Evolutionary conservation across 2,888 invertebrate genomes (phyloP).

Genomic region (Sminthurinus aureus): DNA sequence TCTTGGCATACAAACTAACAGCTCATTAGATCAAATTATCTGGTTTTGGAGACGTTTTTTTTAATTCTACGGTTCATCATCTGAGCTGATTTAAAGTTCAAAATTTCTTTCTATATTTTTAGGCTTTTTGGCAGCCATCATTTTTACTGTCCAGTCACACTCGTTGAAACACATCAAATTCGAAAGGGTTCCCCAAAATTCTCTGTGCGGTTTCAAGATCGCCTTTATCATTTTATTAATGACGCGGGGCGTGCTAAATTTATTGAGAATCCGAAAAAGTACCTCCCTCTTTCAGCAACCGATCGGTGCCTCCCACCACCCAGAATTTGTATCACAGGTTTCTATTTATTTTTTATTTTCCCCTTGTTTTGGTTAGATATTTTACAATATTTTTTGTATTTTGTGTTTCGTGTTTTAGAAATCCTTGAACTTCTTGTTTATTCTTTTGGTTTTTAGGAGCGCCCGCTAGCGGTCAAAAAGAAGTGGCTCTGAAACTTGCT

Average conservation of each 20-base stretch:
- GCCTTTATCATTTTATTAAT: constrained; percentile 46
- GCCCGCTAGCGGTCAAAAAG: constrained; percentile 52
- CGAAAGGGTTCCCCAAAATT: constrained; percentile 67
- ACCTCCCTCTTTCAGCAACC: constrained; percentile 36
- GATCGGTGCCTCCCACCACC: constrained; percentile 44
- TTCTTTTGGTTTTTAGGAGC: constrained; percentile 33
- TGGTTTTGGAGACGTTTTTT: no score
- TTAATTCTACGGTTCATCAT: no score
- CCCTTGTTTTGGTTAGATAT: not conserved
- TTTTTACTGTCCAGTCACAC: constrained; percentile 72
- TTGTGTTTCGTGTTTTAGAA: not conserved
- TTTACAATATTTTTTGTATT: not conserved
- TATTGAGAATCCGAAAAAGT: constrained; percentile 40
- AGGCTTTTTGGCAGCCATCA: constrained; percentile 69
- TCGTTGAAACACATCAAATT: constrained; percentile 66
- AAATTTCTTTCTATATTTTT: no score
- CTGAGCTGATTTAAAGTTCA: no score
- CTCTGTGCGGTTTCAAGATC: constrained; percentile 46
- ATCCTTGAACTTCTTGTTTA: not conserved
- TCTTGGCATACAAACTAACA: no score
- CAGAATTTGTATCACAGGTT: constrained; percentile 54
- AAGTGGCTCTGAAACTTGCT: constrained; percentile 44
- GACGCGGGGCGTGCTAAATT: constrained; percentile 38
- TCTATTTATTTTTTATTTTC: not conserved
- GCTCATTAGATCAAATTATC: no score